Conservation (phyloP, 2,888 invertebrate genomes). For the Yponomeuta sedellus region DNA sequence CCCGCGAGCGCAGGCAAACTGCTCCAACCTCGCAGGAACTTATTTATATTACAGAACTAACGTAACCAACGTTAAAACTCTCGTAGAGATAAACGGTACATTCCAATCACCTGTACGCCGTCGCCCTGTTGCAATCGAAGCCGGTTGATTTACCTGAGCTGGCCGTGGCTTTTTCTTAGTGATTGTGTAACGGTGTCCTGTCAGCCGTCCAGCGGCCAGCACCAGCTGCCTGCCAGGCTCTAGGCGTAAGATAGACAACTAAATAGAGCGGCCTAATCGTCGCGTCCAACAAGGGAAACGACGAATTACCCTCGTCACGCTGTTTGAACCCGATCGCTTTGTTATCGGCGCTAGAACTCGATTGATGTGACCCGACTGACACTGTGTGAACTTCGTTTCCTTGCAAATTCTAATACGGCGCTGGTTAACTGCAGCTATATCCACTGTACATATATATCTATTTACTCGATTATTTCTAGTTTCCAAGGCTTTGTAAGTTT, state of each 20-base stretch:
- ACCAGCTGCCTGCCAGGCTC: constrained; percentile 62
- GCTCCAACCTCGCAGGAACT: constrained; percentile 13
- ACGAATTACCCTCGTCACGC: constrained; percentile 70
- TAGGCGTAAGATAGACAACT: constrained; percentile 64
- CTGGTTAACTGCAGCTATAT: neutral
- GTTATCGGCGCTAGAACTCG: constrained; percentile 54
- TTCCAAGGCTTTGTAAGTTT: neutral
- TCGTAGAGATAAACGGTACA: constrained; percentile 3
- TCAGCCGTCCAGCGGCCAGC: constrained; percentile 54
- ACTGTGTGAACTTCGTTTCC: constrained; percentile 34
- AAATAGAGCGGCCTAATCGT: constrained; percentile 74
- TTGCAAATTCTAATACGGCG: neutral
- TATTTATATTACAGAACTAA: constrained; percentile 11
- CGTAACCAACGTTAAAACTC: neutral
- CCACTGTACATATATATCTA: neutral
- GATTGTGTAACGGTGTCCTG: constrained; percentile 70
- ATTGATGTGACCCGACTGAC: constrained; percentile 40
- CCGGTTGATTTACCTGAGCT: neutral
- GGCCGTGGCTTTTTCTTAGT: constrained; percentile 67
- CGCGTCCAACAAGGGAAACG: constrained; percentile 69
- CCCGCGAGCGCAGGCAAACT: constrained; percentile 9
- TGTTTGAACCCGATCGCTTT: constrained; percentile 60
- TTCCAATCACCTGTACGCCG: constrained; percentile 1
- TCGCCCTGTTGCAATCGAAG: constrained; percentile 3
- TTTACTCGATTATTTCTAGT: neutral